Evolutionary conservation across 64 coral and sea anemone species (phyloP), one percentile per base, ranked within the genome.

Genomic region (Montipora efflorescens): DNA sequence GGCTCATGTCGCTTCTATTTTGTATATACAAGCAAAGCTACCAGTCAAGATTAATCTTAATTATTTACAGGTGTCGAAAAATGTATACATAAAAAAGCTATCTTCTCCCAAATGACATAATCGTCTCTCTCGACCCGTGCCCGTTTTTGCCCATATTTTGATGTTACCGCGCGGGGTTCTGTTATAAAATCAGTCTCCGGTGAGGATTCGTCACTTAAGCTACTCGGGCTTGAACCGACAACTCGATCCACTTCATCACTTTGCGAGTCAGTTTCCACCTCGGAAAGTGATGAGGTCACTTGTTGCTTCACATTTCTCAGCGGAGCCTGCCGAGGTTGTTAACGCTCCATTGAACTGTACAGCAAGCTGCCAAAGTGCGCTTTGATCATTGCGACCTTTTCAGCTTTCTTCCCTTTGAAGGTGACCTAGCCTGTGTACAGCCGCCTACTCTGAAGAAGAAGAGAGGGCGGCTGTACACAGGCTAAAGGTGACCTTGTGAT

Each of bases 31-130:
- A 20, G 22, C 66, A 74, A 91, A 55, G 52, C 52, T 55, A 55
- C 52, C 52, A 55, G 52, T 55, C 52, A 55, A 55, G 52, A 55
- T 55, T 55, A 55, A 55, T 55, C 5, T 55, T 7, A 55, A 55
- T 55, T 55, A 55, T 55, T 55, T 55, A 55, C 79, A 73, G 21
- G 45, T 81, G 46, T 87, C 64, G 28, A 25, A 72, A 87, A 82
- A 46, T 82, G 6, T 55, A 55, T 91, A 5, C 83, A 43, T 82
- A 10, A 74, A 64, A 82, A 82, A 84, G 71, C 46, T 73, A 82
- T 91, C 20, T 91, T 82, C 46, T 82, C 67, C 89, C 64, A 78
- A 21, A 15, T 66, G 47, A 90, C 88, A 79, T 64, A 57, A 91
- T 82, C 1, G 47, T 91, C 78, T 91, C 7, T 91, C 64, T 59